These are phyloP conservation scores for Sigmodon hispidus DNA, from an alignment of 2,113 vertebrate species.

Conservation along the genomic window DNA sequence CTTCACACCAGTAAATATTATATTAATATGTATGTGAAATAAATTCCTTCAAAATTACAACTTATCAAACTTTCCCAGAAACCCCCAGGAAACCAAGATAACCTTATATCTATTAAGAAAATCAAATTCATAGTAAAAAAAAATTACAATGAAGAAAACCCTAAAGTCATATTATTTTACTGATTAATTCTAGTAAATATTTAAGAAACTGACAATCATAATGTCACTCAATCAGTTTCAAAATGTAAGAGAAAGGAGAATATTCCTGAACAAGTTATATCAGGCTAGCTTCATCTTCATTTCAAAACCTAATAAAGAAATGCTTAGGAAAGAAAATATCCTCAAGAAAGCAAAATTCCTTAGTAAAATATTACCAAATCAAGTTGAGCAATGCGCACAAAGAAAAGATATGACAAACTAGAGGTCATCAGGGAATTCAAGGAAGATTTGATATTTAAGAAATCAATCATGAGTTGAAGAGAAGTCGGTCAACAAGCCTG, in stretches of 20 bases:
- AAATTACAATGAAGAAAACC: background rate
- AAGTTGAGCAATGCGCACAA: background rate
- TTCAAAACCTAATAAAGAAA: background rate
- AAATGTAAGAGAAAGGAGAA: background rate
- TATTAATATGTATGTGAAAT: background rate
- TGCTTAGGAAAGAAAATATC: background rate
- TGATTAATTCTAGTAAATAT: constrained; percentile 1
- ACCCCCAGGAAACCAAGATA: background rate
- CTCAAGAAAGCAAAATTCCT: background rate
- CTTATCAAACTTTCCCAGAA: background rate
- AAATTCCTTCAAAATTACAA: background rate
- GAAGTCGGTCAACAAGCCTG: background rate
- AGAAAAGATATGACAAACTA: background rate
- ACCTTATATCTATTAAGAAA: background rate
- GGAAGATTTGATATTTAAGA: background rate
- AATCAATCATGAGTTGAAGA: background rate
- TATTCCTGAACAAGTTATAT: background rate
- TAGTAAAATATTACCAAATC: background rate
- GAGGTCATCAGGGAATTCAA: background rate
- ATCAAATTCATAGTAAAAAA: background rate
- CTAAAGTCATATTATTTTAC: background rate
- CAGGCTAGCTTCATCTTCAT: background rate
- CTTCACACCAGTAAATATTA: background rate
- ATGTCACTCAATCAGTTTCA: background rate
- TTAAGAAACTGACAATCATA: background rate